phyloP scores from a whole-genome alignment of 2,797 vertebrate genomes.

The Silurus lanzhouensis region DNA sequence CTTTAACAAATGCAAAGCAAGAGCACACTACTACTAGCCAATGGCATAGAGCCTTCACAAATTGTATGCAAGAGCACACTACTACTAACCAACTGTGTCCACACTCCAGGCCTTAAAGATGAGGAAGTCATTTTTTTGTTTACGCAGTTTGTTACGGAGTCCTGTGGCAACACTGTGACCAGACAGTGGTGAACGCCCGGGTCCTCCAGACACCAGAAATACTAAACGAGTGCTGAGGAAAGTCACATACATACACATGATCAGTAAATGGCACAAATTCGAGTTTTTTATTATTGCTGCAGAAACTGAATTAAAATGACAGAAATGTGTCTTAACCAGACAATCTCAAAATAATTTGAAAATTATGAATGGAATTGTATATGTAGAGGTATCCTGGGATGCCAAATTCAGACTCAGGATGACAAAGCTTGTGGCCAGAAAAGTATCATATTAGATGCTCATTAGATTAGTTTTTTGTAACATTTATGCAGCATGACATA shows the following conservation, averaged over 20 bases:
- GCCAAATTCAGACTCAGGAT: background rate
- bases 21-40: conserved; percentile 83
- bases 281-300: background rate
- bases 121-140: conserved; percentile 94
- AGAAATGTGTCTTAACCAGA: too few relatives aligned
- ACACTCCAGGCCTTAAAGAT: conserved; percentile 87
- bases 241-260: background rate
- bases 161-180: conserved; percentile 85
- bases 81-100: conserved; percentile 95
- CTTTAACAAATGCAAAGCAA: conserved; percentile 10
- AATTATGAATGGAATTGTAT: background rate
- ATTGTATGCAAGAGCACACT: conserved; percentile 8
- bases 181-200: conserved; percentile 86
- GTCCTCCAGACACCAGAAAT: conserved; percentile 91
- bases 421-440: background rate
- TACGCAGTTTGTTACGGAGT: conserved; percentile 86
- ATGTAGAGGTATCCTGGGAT: background rate
- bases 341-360: background rate
- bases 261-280: background rate
- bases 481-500: background rate
- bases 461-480: too few relatives aligned
- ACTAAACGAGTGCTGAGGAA: conserved; percentile 89
- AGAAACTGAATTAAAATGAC: background rate
- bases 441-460: background rate
- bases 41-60: conserved; percentile 53